A percentile compares a stretch with the other conserved stretches of the same genome.
Conservation (phyloP, 2,888 invertebrate genomes). For the Hyles lineata region DNA sequence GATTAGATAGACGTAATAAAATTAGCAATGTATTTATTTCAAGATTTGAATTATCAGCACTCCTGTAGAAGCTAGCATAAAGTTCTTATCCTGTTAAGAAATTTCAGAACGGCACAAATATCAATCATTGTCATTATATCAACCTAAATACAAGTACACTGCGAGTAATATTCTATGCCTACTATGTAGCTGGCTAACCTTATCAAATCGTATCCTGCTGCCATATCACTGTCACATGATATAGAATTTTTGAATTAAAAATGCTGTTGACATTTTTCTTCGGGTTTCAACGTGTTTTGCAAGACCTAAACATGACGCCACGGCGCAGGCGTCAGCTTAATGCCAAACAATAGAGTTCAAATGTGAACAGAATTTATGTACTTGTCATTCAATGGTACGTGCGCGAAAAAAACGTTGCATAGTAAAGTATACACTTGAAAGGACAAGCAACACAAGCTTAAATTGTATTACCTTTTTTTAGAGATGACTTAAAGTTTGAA, state of each 20-base stretch:
- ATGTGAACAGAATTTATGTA: conserved; percentile 29
- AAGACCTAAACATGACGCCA: conserved; percentile 41
- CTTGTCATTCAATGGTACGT: conserved; percentile 19
- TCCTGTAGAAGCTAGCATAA: no score
- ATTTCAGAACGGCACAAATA: no score
- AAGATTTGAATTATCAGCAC: no score
- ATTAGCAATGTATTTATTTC: no score
- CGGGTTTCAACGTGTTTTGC: conserved; percentile 41
- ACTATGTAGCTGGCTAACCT: no score
- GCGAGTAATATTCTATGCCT: no score
- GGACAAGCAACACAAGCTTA: not conserved
- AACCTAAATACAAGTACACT: no score
- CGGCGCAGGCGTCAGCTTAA: conserved; percentile 38
- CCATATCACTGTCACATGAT: not conserved
- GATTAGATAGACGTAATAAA: no score
- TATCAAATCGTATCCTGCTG: not conserved
- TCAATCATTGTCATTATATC: no score
- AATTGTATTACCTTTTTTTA: no score
- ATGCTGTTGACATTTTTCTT: conserved; percentile 25
- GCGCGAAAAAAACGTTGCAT: conserved; percentile 4
- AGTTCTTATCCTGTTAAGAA: no score
- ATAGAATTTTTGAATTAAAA: conserved; percentile 2
- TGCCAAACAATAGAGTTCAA: conserved; percentile 38
- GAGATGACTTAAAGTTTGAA: no score
- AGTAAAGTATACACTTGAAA: not conserved